phyloP scores from a whole-genome alignment of 2,797 vertebrate species.

The Megaceryle alcyon region DNA sequence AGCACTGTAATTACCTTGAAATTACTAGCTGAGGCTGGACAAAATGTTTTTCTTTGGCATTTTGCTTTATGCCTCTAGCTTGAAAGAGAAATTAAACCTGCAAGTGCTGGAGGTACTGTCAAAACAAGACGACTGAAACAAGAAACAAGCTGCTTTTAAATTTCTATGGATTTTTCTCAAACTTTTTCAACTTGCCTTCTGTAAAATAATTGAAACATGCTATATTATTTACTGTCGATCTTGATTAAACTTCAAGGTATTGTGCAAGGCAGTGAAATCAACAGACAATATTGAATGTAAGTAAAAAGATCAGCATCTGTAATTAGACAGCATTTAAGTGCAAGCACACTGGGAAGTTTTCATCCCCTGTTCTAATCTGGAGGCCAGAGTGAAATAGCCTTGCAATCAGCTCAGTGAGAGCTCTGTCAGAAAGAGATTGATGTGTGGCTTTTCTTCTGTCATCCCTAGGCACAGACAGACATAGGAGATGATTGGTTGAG shows the following conservation, averaged over 20 bases:
- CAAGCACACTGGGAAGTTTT: background rate
- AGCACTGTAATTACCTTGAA: constrained; percentile 34
- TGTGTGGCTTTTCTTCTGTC: background rate
- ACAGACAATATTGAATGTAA: background rate
- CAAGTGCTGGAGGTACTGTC: constrained; percentile 10
- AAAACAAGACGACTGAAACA: constrained; percentile 5
- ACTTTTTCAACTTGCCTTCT: background rate
- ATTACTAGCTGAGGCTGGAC: constrained; percentile 34
- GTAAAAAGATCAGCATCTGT: background rate
- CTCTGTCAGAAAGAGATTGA: background rate
- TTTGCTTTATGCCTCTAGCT: constrained; percentile 1
- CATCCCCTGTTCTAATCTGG: background rate
- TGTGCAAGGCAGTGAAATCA: background rate
- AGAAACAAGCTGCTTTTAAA: constrained; percentile 37
- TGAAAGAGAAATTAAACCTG: constrained; percentile 35
- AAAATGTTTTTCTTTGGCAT: constrained; percentile 39
- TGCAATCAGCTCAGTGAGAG: background rate
- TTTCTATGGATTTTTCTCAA: background rate
- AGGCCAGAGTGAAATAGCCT: background rate
- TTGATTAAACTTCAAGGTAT: background rate
- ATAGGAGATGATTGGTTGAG: accelerated
- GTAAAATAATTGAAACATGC: background rate
- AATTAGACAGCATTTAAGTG: background rate
- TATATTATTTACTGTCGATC: background rate
- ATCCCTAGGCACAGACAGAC: background rate